phyloP scores from a whole-genome alignment of 2,797 vertebrate species.

The Phalloptychus januarius region DNA sequence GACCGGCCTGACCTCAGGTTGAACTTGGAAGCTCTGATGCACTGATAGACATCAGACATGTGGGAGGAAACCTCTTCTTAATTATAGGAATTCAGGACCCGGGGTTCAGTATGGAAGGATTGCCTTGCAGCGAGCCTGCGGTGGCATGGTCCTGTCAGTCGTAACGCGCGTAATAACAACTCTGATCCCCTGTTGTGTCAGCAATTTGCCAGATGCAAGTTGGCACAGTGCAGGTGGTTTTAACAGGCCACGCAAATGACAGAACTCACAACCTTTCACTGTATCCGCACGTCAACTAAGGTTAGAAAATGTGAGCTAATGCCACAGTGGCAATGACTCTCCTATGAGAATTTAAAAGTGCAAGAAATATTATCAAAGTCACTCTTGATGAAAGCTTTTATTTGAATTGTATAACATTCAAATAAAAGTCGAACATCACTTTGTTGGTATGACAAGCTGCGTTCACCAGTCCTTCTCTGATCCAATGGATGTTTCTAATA shows the following conservation, averaged over 20 bases:
- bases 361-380: background rate
- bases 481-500: background rate
- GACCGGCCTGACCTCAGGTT: conserved; percentile 42
- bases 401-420: background rate
- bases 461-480: background rate
- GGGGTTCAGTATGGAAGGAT: conserved; percentile 11
- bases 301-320: conserved; percentile 16
- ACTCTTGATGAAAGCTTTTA: background rate
- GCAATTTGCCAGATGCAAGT: conserved; percentile 36
- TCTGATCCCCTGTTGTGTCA: conserved; percentile 29
- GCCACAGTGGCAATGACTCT: background rate
- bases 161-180: conserved; percentile 39
- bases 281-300: conserved; percentile 25
- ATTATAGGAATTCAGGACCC: conserved; percentile 17
- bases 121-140: conserved; percentile 2
- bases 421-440: background rate
- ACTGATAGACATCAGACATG: conserved; percentile 8
- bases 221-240: conserved; percentile 24
- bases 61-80: conserved; percentile 33
- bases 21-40: conserved; percentile 40
- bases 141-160: conserved; percentile 21
- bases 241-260: conserved; percentile 48
- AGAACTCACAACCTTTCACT: conserved; percentile 15
- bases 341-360: background rate
- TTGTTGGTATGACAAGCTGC: background rate